phyloP scores from a whole-genome alignment of 1,140 invertebrate species.

The Drosophila yakuba region DNA sequence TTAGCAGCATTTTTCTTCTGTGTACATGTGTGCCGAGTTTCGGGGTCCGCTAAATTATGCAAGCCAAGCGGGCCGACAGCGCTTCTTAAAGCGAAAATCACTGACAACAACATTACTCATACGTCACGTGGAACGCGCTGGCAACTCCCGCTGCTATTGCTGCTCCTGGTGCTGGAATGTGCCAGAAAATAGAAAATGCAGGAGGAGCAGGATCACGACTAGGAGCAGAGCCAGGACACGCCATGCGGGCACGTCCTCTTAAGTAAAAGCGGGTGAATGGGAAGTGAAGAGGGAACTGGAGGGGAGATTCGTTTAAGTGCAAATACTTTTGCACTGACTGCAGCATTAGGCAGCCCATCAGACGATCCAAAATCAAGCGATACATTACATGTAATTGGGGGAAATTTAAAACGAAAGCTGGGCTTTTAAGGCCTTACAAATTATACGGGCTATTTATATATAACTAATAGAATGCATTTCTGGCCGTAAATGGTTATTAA shows the following conservation, averaged over 20 bases:
- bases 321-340: slow-evolving; percentile 55
- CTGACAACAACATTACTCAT: slow-evolving; percentile 81
- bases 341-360: slow-evolving; percentile 33
- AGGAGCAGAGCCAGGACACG: slow-evolving; percentile 16
- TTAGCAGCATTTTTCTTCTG: background rate
- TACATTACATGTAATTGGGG: background rate
- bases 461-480: too few species aligned
- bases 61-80: slow-evolving; percentile 48
- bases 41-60: slow-evolving; percentile 68
- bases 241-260: slow-evolving; percentile 44
- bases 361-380: slow-evolving; percentile 3
- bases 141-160: background rate
- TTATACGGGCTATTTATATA: background rate
- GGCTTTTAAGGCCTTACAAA: background rate
- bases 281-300: background rate
- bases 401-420: background rate
- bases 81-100: slow-evolving; percentile 70
- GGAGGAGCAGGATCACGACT: slow-evolving; percentile 7
- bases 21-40: slow-evolving; percentile 35
- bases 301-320: slow-evolving; percentile 4
- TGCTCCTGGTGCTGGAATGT: slow-evolving; percentile 29
- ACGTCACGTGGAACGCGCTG: slow-evolving; percentile 65
- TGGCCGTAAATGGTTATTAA: too few species aligned
- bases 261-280: slow-evolving; percentile 3
- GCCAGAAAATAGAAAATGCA: slow-evolving; percentile 29